Evolutionary conservation across 1,140 invertebrate genomes (phyloP).

Genomic region (Panulirus ornatus): DNA sequence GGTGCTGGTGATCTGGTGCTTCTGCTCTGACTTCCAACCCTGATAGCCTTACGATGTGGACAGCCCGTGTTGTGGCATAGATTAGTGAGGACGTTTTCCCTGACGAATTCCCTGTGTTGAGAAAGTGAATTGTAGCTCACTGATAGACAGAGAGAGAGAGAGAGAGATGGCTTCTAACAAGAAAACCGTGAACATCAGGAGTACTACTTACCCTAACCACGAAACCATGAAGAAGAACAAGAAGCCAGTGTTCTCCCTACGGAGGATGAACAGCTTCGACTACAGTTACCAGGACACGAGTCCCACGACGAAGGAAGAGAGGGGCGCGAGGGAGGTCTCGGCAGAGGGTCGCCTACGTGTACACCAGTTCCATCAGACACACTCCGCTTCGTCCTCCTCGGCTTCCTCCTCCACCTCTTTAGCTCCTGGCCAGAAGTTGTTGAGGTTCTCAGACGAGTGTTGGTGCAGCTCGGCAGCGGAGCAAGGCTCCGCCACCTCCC

Average conservation of each 20-base stretch:
- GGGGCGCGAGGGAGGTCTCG: constrained; percentile 20
- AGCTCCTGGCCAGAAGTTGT: constrained; percentile 10
- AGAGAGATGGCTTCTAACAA: background rate
- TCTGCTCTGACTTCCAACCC: background rate
- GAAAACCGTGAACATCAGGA: constrained; percentile 8
- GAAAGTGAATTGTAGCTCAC: background rate
- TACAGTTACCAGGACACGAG: constrained; percentile 35
- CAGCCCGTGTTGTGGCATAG: background rate
- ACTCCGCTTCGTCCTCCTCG: constrained; percentile 5
- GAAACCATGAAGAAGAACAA: background rate
- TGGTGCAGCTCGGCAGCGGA: constrained; percentile 15
- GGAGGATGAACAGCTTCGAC: constrained; percentile 54
- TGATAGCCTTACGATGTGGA: background rate
- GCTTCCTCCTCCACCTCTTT: background rate
- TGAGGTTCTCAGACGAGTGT: constrained; percentile 45
- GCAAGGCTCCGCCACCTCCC: background rate
- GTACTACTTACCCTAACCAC: background rate
- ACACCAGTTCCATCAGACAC: constrained; percentile 11
- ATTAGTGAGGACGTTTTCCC: background rate
- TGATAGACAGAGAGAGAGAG: background rate
- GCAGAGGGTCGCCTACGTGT: constrained; percentile 17
- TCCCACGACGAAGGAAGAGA: background rate
- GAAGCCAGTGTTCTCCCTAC: background rate
- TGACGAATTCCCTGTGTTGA: background rate
- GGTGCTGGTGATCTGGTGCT: background rate